A percentile compares a stretch with the other conserved stretches of the same genome.
phyloP scores from a whole-genome alignment of 2,113 vertebrate species.

The Herpetotheres cachinnans region DNA sequence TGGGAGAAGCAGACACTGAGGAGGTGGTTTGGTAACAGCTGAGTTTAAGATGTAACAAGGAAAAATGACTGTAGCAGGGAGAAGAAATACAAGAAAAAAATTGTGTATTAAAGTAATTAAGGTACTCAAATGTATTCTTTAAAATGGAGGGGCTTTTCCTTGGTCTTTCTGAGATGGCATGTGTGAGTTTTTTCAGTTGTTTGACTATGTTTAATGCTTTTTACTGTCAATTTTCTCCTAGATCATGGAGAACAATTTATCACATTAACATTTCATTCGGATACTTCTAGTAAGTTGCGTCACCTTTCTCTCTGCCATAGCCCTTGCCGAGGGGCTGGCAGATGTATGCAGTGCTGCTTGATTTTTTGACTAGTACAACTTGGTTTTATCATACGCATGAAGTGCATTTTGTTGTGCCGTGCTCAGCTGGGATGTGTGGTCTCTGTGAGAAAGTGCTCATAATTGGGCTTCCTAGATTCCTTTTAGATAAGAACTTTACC shows the following conservation, averaged over 20 bases:
- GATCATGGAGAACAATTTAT: not conserved
- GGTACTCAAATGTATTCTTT: not conserved
- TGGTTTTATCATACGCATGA: not conserved
- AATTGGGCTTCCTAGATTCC: rapidly evolving
- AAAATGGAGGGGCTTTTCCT: not conserved
- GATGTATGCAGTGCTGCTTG: not conserved
- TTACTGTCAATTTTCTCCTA: not conserved
- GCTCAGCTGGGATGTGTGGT: not conserved
- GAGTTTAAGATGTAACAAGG: not conserved
- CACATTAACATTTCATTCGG: not conserved
- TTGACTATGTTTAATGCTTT: not conserved
- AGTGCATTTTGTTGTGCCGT: not conserved
- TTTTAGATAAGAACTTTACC: not conserved
- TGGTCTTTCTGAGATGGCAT: not conserved
- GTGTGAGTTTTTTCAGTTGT: not conserved
- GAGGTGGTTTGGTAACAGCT: not conserved
- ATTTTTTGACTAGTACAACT: not conserved
- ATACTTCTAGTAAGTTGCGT: not conserved
- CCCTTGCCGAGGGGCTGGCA: not conserved
- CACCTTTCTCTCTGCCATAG: not conserved
- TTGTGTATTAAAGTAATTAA: not conserved
- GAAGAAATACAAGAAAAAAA: not conserved
- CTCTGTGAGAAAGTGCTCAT: not conserved
- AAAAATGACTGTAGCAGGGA: not conserved
- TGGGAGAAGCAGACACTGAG: not conserved